Evolutionary conservation across 2,113 vertebrate genomes (phyloP).

Genomic region (Limnothrissa miodon): DNA sequence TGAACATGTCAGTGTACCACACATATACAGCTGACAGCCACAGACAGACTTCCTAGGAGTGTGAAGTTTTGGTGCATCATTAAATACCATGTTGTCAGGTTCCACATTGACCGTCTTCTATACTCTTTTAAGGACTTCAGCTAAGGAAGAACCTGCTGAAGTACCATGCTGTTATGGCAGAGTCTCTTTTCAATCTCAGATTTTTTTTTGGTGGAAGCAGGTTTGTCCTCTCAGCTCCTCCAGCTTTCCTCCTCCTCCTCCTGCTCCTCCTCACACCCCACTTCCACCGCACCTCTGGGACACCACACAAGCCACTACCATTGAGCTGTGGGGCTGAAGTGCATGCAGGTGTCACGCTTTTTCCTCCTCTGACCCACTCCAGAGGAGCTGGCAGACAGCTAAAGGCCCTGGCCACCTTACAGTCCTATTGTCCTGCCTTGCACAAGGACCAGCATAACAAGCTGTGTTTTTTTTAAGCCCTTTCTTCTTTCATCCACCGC

Average conservation of each 20-base stretch:
- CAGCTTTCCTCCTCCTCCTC: neutral
- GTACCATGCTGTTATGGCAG: neutral
- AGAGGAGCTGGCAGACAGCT: slow-evolving; percentile 66
- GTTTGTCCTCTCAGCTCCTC: neutral
- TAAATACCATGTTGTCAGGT: slow-evolving; percentile 7
- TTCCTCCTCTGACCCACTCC: slow-evolving; percentile 40
- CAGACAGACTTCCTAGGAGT: neutral
- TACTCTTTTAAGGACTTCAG: slow-evolving; percentile 4
- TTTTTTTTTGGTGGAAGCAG: neutral
- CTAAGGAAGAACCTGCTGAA: neutral
- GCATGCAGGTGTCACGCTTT: slow-evolving; percentile 56
- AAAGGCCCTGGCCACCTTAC: slow-evolving; percentile 64
- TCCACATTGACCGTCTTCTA: neutral
- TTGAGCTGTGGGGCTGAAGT: slow-evolving; percentile 46
- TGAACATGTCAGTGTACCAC: neutral
- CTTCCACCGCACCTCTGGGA: neutral
- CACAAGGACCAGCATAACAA: slow-evolving; percentile 54
- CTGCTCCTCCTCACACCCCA: neutral
- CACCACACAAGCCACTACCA: slow-evolving; percentile 27
- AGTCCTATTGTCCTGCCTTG: slow-evolving; percentile 62
- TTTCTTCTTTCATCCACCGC: neutral
- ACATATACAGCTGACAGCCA: neutral
- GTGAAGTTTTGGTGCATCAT: neutral
- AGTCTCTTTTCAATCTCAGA: neutral
- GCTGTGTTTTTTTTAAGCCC: slow-evolving; percentile 41